phyloP scores from a whole-genome alignment of 2,888 invertebrate species.

The Epiblema foenella region DNA sequence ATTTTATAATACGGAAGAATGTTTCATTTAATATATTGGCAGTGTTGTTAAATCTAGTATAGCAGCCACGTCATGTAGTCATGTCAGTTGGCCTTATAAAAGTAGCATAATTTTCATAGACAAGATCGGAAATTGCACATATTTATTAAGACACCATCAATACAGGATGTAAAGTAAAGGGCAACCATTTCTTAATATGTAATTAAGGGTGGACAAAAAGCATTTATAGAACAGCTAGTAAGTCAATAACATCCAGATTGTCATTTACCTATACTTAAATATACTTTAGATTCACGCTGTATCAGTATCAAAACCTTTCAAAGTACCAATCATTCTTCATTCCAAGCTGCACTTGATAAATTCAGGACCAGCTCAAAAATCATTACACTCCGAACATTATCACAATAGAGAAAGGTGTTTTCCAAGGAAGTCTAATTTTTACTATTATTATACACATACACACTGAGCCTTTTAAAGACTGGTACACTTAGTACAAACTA shows the following conservation, averaged over 20 bases:
- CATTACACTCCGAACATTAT: not conserved
- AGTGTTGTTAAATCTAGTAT: too few relatives aligned
- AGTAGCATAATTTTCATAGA: not conserved
- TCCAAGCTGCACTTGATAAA: slow-evolving; percentile 7
- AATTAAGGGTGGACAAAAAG: not conserved
- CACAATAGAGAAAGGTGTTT: not conserved
- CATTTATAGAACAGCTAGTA: not conserved
- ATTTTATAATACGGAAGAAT: too few relatives aligned
- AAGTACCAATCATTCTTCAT: slow-evolving; percentile 5
- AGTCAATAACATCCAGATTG: not conserved
- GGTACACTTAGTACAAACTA: too few relatives aligned
- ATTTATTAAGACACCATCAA: not conserved
- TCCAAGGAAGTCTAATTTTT: not conserved
- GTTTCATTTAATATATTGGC: too few relatives aligned
- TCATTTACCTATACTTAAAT: not conserved
- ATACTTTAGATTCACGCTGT: not conserved
- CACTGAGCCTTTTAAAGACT: too few relatives aligned
- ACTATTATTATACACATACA: too few relatives aligned
- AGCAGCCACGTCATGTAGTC: too few relatives aligned
- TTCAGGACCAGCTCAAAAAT: not conserved
- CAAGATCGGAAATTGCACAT: not conserved
- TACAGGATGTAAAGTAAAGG: not conserved
- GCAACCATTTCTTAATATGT: not conserved
- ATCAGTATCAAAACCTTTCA: slow-evolving; percentile 20
- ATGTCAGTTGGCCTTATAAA: not conserved